These are phyloP conservation scores for Heteropelma amictum DNA, from an alignment of 2,888 invertebrate genomes.

Conservation along the genomic window DNA sequence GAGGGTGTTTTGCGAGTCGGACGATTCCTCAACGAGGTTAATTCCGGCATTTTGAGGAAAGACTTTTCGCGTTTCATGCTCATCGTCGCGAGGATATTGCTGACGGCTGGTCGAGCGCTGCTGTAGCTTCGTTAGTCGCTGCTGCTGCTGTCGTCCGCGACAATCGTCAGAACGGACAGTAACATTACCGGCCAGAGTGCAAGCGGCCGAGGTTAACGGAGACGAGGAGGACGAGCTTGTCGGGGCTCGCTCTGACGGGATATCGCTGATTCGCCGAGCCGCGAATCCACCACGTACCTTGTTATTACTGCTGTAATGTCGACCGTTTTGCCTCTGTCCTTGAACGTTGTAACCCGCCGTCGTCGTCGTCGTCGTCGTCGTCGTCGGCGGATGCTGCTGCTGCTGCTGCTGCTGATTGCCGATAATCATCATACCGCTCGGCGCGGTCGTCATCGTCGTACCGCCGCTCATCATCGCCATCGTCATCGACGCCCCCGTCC, in stretches of 20 bases:
- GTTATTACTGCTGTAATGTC: conserved; percentile 74
- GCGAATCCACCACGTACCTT: conserved; percentile 77
- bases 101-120: neutral
- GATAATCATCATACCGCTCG: no score
- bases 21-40: neutral
- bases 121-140: conserved; percentile 1
- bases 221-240: conserved; percentile 54
- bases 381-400: neutral
- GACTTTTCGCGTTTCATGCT: neutral
- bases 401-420: no score
- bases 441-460: conserved; percentile 35
- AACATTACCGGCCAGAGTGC: neutral
- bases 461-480: conserved; percentile 45
- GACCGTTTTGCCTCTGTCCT: conserved; percentile 74
- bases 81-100: neutral
- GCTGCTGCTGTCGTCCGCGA: conserved; percentile 62
- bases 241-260: conserved; percentile 61
- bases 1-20: neutral
- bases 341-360: conserved; percentile 63
- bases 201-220: conserved; percentile 28
- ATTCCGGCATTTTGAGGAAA: neutral
- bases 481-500: conserved; percentile 1
- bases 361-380: conserved; percentile 72
- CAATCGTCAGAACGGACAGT: conserved; percentile 44
- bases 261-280: conserved; percentile 62